Evolutionary conservation across 2,113 vertebrate genomes (phyloP), one percentile per base, ranked within the genome.

Genomic region (Oryzias javanicus): DNA sequence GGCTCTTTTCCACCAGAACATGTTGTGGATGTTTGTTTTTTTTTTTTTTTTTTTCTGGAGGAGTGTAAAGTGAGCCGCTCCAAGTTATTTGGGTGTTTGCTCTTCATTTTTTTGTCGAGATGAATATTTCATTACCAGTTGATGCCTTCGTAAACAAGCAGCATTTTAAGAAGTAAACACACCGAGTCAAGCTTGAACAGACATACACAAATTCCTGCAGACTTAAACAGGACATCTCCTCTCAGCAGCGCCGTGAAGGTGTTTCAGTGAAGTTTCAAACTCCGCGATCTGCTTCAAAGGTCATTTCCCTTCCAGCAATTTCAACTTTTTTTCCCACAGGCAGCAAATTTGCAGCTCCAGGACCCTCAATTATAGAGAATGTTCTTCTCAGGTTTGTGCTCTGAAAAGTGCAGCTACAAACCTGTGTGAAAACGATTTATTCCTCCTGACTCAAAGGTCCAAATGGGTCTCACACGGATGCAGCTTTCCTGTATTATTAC

Each of bases 121-220:
- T 92, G 70, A 91, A 92, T 92, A 90, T 92, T 92, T 90, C 41
- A 92, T 89, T 42, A 58, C 35, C 63, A 59, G 79, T 79, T 84
- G 88, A 85, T 89, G 87, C 82, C 74, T 84, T 73, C 42, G 85
- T 88, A 89, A 90, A 90, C 80, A 85, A 65, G 73, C 75, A 71
- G 80, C 81, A 72, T 81, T 88, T 83, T 78, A 80, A 60, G 66
- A 67, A 75, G 61, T 75, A 70, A 70, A 74, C 53, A 66, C 70
- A 58, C 22, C 49, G 14, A 6, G 25, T 27, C 2, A 45, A 64
- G 25, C 40, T 10, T 15, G 56, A 53, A 48, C 47, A 35, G 58
- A 47, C 19, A 51, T n/a, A 50, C 64, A 48, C 20, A 48, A 14
- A 64, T 6, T 42, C 27, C 20, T 54, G 7, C 50, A 51, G 17